phyloP scores from a whole-genome alignment of 1,140 invertebrate genomes.

The Apolygus lucorum region DNA sequence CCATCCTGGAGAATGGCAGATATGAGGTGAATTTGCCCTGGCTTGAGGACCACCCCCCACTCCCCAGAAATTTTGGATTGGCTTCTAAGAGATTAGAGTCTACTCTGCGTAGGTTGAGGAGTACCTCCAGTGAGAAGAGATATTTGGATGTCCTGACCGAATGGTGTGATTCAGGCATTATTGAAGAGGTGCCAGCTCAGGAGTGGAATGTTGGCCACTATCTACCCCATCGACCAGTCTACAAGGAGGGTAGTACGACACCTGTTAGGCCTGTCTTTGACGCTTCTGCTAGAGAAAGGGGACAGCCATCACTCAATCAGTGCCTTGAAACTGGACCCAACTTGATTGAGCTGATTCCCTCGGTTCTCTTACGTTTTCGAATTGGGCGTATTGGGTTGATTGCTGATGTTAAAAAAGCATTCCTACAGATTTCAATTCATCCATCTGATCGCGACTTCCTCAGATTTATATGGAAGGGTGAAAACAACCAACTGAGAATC shows the following conservation, averaged over 20 bases:
- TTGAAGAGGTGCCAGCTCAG: too few species aligned
- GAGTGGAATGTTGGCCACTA: too few species aligned
- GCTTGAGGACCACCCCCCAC: too few species aligned
- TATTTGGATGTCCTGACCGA: too few species aligned
- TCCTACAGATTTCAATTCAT: not conserved
- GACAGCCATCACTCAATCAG: not conserved
- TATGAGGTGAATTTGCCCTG: too few species aligned
- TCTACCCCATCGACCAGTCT: not conserved
- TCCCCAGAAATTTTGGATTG: too few species aligned
- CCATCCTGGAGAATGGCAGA: too few species aligned
- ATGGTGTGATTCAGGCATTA: too few species aligned
- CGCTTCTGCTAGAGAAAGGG: not conserved
- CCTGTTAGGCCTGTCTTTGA: not conserved
- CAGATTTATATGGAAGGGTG: not conserved
- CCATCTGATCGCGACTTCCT: not conserved
- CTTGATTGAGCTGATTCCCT: not conserved
- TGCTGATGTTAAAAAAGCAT: not conserved
- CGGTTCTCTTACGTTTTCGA: not conserved
- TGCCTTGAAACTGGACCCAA: not conserved
- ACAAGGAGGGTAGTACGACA: conserved; percentile 3
- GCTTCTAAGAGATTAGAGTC: too few species aligned
- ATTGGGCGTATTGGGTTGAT: not conserved
- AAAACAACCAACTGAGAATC: too few species aligned
- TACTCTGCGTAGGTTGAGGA: too few species aligned
- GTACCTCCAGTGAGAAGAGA: too few species aligned